A percentile compares a stretch with the other conserved stretches of the same genome.
Evolutionary conservation across 2,888 invertebrate genomes (phyloP).

Genomic region (Anagyrus pseudococci): DNA sequence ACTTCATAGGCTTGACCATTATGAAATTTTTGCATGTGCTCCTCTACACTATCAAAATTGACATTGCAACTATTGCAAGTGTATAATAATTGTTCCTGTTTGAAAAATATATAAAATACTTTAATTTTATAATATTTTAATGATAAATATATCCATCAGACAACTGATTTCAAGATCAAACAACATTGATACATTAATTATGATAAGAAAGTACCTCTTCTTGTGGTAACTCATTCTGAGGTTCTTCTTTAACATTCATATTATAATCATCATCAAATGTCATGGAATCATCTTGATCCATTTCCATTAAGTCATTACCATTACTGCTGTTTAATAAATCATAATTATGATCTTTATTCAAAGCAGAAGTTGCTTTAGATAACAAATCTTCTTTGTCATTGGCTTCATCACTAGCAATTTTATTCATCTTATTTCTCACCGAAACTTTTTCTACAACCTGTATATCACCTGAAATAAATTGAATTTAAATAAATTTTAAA

Average conservation of each 20-base stretch:
- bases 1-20: constrained; percentile 67
- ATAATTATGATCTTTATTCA: too few relatives aligned
- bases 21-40: constrained; percentile 72
- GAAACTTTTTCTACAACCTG: constrained; percentile 49
- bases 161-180: too few relatives aligned
- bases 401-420: constrained; percentile 9
- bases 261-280: constrained; percentile 47
- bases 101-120: constrained; percentile 12
- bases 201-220: neutral
- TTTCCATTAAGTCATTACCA: constrained; percentile 45
- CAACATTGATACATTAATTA: neutral
- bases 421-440: neutral
- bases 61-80: constrained; percentile 73
- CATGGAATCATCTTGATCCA: constrained; percentile 47
- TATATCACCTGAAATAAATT: constrained; percentile 48
- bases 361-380: too few relatives aligned
- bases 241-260: constrained; percentile 52
- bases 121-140: neutral
- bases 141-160: too few relatives aligned
- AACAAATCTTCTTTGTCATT: neutral
- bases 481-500: constrained; percentile 11
- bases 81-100: constrained; percentile 63
- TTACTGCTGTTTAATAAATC: constrained; percentile 27
- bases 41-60: constrained; percentile 70
- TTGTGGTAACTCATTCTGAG: constrained; percentile 21